Percentiles rank a stretch among this genome's conserved stretches.
These are phyloP conservation scores for Scaptomyza montana DNA, from an alignment of 1,140 invertebrate genomes.

Conservation along the genomic window DNA sequence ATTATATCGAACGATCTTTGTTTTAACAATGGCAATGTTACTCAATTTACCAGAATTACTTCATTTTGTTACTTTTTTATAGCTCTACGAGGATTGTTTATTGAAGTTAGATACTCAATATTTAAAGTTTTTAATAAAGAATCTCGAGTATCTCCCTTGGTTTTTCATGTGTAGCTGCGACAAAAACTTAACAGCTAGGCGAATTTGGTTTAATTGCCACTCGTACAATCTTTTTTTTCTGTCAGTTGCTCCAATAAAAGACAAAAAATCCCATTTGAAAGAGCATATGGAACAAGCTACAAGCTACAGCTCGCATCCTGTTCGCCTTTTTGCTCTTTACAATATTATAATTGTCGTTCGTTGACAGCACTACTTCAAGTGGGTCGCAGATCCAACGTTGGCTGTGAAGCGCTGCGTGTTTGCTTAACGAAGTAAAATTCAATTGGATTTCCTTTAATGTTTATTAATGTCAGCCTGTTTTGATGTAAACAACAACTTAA, in stretches of 20 bases:
- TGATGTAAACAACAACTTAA: slow-evolving; percentile 14
- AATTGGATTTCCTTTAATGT: not conserved
- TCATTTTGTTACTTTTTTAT: too few relatives aligned
- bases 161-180: not conserved
- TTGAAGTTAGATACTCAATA: too few relatives aligned
- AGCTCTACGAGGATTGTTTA: too few relatives aligned
- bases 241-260: not conserved
- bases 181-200: not conserved
- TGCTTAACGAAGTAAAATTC: not conserved
- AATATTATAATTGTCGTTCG: slow-evolving; percentile 4
- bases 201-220: not conserved
- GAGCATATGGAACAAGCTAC: not conserved
- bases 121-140: too few relatives aligned
- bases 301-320: not conserved
- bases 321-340: not conserved
- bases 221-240: not conserved
- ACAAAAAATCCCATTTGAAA: slow-evolving; percentile 6
- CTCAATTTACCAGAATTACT: too few relatives aligned
- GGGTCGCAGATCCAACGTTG: not conserved
- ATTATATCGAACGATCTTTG: too few relatives aligned
- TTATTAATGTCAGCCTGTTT: not conserved
- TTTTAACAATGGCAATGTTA: too few relatives aligned
- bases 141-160: too few relatives aligned
- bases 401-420: not conserved
- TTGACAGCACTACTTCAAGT: slow-evolving; percentile 9